Evolutionary conservation across 2,888 invertebrate genomes (phyloP), one percentile per base, ranked within the genome.

Genomic region (Dione vanillae): DNA sequence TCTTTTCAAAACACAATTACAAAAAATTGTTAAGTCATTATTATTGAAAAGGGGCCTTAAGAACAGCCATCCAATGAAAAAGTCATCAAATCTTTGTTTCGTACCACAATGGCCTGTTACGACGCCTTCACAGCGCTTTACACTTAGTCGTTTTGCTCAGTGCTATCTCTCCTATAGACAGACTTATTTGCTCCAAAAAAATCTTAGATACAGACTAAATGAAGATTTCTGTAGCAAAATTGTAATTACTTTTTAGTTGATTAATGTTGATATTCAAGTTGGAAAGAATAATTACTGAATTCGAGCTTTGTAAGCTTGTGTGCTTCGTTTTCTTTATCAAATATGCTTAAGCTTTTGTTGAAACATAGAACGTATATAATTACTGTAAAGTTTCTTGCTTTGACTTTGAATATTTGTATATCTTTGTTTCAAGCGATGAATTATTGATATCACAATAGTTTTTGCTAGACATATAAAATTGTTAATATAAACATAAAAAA

Each of bases 71-170:
- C 76, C 58, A 67, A 67, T 73, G 76, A 69, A 77, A 78, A 76
- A 74, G 73, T 75, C 74, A 68, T 71, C 71, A 67, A 77, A 77
- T 77, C 78, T 77, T 74, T 76, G 78, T 77, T 75, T 76, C 61
- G 43, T 66, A 73, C 69, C 67, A 75, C 76, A 72, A 76, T 76
- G 70, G 75, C 76, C 61, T 69, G 66, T 68, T 73, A 58, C 70
- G 65, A 47, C 68, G 69, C 69, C 71, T 72, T 74, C 73, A 65
- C 69, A 52, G 19, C 14, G 49, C 47, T 58, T 49, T 49, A 20
- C 49, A 12, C 49, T 51, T 20, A 35, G 51, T 62, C 61, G 61
- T 68, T 68, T 68, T 68, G 61, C 52, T 61, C 51, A 40, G 19
- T 35, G 35, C 59, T 61, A 67, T 67, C 67, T 61, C 43, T 61